A percentile compares a stretch with the other conserved stretches of the same genome.
These are phyloP conservation scores for Drosophila athabasca DNA, from an alignment of 1,140 invertebrate species.

Conservation along the genomic window DNA sequence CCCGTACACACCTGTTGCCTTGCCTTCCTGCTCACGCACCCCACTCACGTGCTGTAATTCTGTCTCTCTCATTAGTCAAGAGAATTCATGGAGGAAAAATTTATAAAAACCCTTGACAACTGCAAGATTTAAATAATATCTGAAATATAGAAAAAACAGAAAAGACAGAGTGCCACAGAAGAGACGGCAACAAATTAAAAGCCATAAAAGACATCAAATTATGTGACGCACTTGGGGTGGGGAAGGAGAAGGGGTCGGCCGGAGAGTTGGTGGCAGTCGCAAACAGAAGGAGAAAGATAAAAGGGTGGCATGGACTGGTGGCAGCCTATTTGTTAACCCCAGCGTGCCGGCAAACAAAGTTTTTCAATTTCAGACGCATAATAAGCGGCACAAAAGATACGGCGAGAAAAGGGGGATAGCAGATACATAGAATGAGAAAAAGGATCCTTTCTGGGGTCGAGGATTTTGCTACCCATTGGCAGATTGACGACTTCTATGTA, in stretches of 20 bases:
- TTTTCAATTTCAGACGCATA: conserved; percentile 82
- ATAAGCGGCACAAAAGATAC: conserved; percentile 66
- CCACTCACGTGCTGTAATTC: conserved; percentile 15
- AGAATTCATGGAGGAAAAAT: conserved; percentile 42
- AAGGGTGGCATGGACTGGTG: conserved; percentile 24
- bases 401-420: not conserved
- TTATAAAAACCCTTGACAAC: conserved; percentile 41
- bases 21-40: not conserved
- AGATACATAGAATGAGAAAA: not conserved
- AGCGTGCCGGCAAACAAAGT: conserved; percentile 77
- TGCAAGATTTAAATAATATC: conserved; percentile 46
- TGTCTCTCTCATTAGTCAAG: conserved; percentile 52
- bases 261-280: conserved; percentile 8
- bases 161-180: conserved; percentile 25
- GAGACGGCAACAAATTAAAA: conserved; percentile 75
- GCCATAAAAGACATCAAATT: conserved; percentile 80
- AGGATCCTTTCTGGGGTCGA: no score
- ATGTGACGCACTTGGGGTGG: conserved; percentile 69
- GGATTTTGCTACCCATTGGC: no score
- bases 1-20: conserved; percentile 54
- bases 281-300: not conserved
- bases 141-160: conserved; percentile 9
- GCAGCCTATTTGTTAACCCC: conserved; percentile 78
- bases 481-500: no score
- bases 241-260: conserved; percentile 20